Base-by-base conservation (phyloP, 2,888 invertebrate genomes). In the Dromius quadrimaculatus region DNA sequence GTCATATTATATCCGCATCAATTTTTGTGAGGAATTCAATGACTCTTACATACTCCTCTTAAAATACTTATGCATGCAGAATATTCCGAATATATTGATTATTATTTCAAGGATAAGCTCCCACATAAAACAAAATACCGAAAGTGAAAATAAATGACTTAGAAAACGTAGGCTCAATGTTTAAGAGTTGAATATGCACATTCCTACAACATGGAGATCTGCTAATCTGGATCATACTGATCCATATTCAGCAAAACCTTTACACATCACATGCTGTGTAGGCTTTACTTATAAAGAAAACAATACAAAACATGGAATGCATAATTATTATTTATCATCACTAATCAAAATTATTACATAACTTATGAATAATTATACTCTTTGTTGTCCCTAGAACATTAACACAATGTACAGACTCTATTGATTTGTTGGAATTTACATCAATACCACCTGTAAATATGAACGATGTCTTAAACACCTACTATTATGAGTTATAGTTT, bases 311-410 rank as follows among this genome's bases (percentile, higher is more conserved):
- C 59, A 63, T 62, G 62, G 50, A 65, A 54, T 66, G 28, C 38
- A 66, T 66, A 57, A 66, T 57, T 66, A 41, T 41, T 64, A 66
- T 41, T 66, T 66, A 66, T 66, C 38, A 66, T 66, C 41, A 66
- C 41, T 34, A 64, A 64, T 54, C 47, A 64, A 45, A 50, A 47
- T 64, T 34, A 64, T 64, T 64, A 64, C 47, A 50, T 36, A 64
- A 64, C 36, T 34, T 47, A 64, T 64, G 64, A 64, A 64, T 64
- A 64, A 13, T 64, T 34, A 34, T 32, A 34, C 38, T 54, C 57
- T 57, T 66, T 57, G 32, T 41, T 66, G 22, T 22, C 23, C 22
- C 41, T 57, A 66, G 66, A 41, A 66, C 57, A 57, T 41, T 64
- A 32, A 34, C 47, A 47, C 64, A 47, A 34, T 50, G n/a, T 36